Evolutionary conservation across 2,888 invertebrate species (phyloP), one percentile per base, ranked within the genome.

Genomic region (Arge pagana): DNA sequence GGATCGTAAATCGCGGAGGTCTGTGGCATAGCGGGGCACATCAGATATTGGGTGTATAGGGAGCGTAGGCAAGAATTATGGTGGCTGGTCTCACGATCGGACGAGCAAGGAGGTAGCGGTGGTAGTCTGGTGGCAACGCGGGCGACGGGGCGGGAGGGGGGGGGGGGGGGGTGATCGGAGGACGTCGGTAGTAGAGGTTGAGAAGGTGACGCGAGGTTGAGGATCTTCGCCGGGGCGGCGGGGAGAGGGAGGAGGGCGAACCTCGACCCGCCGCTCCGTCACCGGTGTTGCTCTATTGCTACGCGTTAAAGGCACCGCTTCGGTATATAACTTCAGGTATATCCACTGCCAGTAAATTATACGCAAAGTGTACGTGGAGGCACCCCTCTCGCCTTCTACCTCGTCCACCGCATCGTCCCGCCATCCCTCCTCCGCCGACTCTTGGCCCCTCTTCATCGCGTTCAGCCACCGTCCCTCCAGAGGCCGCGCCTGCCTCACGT

Each of bases 311-410:
- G 58, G 60, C 58, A 51, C 31, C 16, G 64, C 62, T 67, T 68
- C 64, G 65, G 67, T 68, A 26, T 69, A 74, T 70, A 71, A 73
- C 72, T 74, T 70, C 71, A 73, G 74, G 73, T 74, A 74, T 74
- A 74, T 73, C 72, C 74, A 74, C 69, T 68, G 71, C 71, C 71
- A 75, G 72, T 75, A 75, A 76, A 75, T 76, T 75, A 73, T 73
- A 76, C 72, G 74, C 74, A 75, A 74, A 75, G 72, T 74, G 74
- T 73, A 73, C 74, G 71, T 66, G 71, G 69, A 67, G 68, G 67
- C 63, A 63, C 65, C 64, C 64, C 63, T 54, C 45, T 26, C 13
- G 37, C 41, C 40, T 21, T 39, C 24, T 39, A n/a, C n/a, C n/a
- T 39, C 21, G 21, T 39, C 39, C 24, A 11, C 28, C 23, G 13